Evolutionary conservation across 1,140 invertebrate species (phyloP), one percentile per base, ranked within the genome.

Genomic region (Scaptomyza hsui): DNA sequence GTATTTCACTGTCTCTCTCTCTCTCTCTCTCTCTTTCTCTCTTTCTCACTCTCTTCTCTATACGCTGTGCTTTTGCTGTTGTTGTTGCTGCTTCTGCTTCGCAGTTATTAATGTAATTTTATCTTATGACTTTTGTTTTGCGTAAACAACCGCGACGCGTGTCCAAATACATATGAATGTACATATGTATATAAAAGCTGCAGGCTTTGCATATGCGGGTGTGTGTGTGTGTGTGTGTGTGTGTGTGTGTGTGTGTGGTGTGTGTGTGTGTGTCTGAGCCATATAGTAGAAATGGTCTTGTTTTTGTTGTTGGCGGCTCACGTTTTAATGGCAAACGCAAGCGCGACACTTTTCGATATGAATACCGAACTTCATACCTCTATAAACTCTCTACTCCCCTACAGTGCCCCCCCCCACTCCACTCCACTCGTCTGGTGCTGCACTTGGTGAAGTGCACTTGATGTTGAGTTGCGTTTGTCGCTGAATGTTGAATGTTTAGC

Each of bases 61-160:
- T 51, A 7, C 4, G 48, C 10, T 51, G 55, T 4, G 12, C 26
- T 29, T 42, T 48, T 2, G n/a, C 45, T 18, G 26, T 51, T 55
- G 5, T 26, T 15, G 15, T 19, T n/a, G 47, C 7, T 32, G 44
- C 21, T 26, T 15, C n/a, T 45, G 18, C 49, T 12, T 37, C 62
- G 55, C 76, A 73, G 62, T 86, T 86, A 86, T 85, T 86, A 86
- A 86, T 85, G 76, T 80, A 77, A 85, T 85, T 85, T 85, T 85
- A 86, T 86, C 81, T 86, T 49, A 70, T 85, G 76, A 86, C 80
- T 85, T 85, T 85, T 86, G 80, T 85, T 79, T 80, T 75, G 60
- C 76, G 62, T 73, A 72, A 78, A 78, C 72, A 72, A 68, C 59
- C 41, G 51, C 37, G 75, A 71, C 68, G 68, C 68, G 72, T 74